Base-by-base conservation (phyloP, 1,140 invertebrate species). In the Aricia agestis region DNA sequence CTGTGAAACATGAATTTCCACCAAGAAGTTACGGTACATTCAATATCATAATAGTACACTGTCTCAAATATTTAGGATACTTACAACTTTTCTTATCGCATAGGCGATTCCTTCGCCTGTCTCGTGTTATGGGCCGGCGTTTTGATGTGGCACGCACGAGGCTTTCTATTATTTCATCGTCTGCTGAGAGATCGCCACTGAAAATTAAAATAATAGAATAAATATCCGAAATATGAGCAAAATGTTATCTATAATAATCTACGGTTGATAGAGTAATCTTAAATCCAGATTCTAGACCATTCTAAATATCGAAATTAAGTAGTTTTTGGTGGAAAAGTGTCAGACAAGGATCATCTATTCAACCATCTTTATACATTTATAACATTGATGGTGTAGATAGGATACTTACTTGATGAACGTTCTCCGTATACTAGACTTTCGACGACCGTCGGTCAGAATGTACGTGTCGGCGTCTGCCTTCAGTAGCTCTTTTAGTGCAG, bases 141-240 rank as follows among this genome's bases (percentile, higher is more conserved):
- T 87, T 88, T 13, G 79, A 76, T 1, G 84, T 86, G 0, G 86
- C 83, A 19, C 85, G 73, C 41, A 90, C 87, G 4, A 89, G 75
- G 41, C 81, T 90, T 66, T 89, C 83, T 15, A 90, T 81, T 9
- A 90, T 88, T 69, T 90, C 87, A 25, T 90, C 88, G 45, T 85
- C 86, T 0, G 86, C 79, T 18, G 83, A 81, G 6, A 81, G 25
- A 17, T 87, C 84, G 7, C 81, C 84, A 72, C 87, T 90, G 79
- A 6, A 83, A 82, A 67, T 42, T 69, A 63, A 45, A 58, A 25
- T 25, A 32, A 58, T 5, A 15, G 58, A 0, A 17, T 67, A 36
- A 36, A 36, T 6, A 36, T 36, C 2, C 36, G 5, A 36, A 36
- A 36, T 9, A 36, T 36, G 36, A 36, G 25, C 25, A 25, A 25